phyloP scores from a whole-genome alignment of 2,113 vertebrate genomes.

The Delphinus delphis region DNA sequence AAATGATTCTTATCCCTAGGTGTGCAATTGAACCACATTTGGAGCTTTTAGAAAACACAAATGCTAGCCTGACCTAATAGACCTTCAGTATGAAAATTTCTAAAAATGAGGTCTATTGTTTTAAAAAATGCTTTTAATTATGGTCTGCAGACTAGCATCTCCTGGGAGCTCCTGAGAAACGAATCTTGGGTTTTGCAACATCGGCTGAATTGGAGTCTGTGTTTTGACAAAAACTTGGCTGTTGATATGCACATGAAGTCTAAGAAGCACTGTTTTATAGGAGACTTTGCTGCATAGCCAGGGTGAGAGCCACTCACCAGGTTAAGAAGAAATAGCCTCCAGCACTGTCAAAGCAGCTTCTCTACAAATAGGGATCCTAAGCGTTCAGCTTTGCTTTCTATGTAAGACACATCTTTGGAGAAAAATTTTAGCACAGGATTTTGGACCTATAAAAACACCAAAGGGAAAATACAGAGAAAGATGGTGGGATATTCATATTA shows the following conservation, averaged over 20 bases:
- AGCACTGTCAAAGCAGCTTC: background rate
- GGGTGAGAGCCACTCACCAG: background rate
- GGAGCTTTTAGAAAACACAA: background rate
- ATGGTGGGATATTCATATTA: background rate
- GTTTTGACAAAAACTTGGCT: background rate
- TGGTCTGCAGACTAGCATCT: background rate
- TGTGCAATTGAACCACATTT: background rate
- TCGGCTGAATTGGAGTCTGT: background rate
- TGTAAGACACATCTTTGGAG: background rate
- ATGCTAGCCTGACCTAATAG: background rate
- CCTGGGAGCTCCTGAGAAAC: background rate
- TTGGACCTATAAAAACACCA: background rate
- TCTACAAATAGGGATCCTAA: background rate
- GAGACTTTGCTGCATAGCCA: background rate
- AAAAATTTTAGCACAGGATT: background rate
- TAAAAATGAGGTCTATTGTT: background rate
- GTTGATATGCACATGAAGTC: background rate
- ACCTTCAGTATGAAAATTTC: background rate
- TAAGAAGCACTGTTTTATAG: background rate
- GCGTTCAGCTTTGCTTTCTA: background rate
- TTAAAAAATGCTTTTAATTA: background rate
- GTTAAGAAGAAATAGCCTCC: background rate
- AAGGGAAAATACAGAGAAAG: background rate
- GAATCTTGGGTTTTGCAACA: background rate
- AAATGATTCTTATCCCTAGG: background rate